Evolutionary conservation across 2,113 vertebrate species (phyloP), one percentile per base, ranked within the genome.

Genomic region (Phalacrocorax pelagicus): DNA sequence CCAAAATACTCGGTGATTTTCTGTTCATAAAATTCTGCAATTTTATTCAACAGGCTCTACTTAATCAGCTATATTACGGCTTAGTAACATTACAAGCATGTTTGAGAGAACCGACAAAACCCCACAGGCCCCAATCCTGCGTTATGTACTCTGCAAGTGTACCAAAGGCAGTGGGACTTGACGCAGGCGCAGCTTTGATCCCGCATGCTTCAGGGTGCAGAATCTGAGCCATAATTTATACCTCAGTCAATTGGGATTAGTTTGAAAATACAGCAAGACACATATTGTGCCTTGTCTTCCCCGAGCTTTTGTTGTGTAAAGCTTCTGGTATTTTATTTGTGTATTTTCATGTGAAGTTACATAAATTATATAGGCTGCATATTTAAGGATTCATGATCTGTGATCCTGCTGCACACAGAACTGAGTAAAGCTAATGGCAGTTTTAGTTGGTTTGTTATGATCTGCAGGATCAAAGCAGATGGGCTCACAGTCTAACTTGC

Each of bases 311-410:
- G 49, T 6, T 36, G 29, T n/a, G 34, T 38, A 12, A 54, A 54
- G 18, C 42, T 92, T 75, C 19, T 62, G 92, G 27, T 34, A 3
- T 86, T 92, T 81, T 30, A 7, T 0, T 2, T 47, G 54, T 66
- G 42, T 59, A 2, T 81, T 92, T 89, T 73, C 59, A 23, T 26
- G n/a, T 27, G 22, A 29, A 21, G 95, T 97, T 97, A 97, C 66
- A 0, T 96, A 97, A 97, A 89, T 95, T 86, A 2, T 5, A 19
- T 6, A 34, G 93, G 66, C 78, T 95, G 91, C 92, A 52, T 80
- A 32, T 77, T 55, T 58, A 46, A 73, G 89, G 36, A 85, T 77
- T 54, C 10, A 2, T 6, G 55, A 10, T 86, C 34, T 72, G 51
- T 23, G 62, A 72, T 85, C 49, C 65, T 94, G 89, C 91, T 82